Conservation (phyloP, 2,888 invertebrate genomes). For the Clusia tigrina region DNA sequence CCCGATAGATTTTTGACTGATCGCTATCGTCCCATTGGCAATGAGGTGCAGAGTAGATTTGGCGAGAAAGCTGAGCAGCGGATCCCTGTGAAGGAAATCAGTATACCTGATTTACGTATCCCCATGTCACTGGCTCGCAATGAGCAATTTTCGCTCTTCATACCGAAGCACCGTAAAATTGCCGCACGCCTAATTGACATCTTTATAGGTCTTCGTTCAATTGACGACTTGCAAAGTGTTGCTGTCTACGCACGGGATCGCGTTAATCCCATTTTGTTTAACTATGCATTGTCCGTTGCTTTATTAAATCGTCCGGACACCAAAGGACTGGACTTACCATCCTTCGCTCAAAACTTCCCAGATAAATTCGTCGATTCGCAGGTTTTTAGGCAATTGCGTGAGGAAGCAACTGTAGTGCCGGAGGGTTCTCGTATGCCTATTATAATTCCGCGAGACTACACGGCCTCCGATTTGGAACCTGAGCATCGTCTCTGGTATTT, state of each 20-base stretch:
- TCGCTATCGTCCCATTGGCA: conserved; percentile 66
- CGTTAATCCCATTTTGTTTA: conserved; percentile 81
- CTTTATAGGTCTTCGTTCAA: conserved; percentile 74
- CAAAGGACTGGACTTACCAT: conserved; percentile 68
- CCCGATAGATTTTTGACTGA: conserved; percentile 71
- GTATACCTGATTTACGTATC: conserved; percentile 70
- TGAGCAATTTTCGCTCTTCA: conserved; percentile 76
- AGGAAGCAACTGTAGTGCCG: conserved; percentile 69
- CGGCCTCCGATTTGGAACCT: conserved; percentile 76
- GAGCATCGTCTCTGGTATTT: conserved; percentile 75
- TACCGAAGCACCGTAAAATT: conserved; percentile 73
- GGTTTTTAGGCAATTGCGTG: conserved; percentile 69
- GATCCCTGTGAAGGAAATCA: conserved; percentile 70
- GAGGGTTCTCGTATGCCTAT: conserved; percentile 72
- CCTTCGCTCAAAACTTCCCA: conserved; percentile 73
- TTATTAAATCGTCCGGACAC: conserved; percentile 74
- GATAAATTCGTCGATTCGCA: conserved; percentile 72
- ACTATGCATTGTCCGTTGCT: conserved; percentile 80
- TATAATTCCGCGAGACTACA: conserved; percentile 73
- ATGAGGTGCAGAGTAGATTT: conserved; percentile 69
- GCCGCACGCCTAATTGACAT: conserved; percentile 74
- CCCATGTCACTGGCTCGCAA: conserved; percentile 72
- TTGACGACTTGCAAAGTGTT: conserved; percentile 74
- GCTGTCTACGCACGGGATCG: conserved; percentile 76
- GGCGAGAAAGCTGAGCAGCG: conserved; percentile 66